A percentile compares a stretch with the other conserved stretches of the same genome.
phyloP scores from a whole-genome alignment of 1,140 invertebrate species.

The Chironomus striatipennis region DNA sequence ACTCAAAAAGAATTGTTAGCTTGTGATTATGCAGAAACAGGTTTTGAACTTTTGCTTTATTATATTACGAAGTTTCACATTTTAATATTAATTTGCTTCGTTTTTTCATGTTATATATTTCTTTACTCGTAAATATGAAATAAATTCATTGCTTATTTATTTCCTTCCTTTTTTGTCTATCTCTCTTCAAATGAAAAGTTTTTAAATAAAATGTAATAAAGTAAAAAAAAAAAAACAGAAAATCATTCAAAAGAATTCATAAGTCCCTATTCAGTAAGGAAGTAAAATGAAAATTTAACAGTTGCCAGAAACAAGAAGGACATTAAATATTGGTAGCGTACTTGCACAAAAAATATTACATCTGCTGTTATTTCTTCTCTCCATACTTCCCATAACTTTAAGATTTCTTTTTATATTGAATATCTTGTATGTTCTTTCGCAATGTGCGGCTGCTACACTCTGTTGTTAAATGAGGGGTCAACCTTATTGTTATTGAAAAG shows the following conservation, averaged over 20 bases:
- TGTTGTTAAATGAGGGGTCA: neutral
- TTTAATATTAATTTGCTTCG: neutral
- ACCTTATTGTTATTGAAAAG: neutral
- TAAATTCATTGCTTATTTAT: neutral
- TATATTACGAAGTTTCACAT: neutral
- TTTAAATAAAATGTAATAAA: too few relatives aligned
- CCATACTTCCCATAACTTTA: neutral
- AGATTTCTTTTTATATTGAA: neutral
- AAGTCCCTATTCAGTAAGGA: too few relatives aligned
- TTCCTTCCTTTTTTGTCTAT: neutral
- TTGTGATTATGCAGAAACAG: slow-evolving; percentile 6
- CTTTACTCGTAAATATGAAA: neutral
- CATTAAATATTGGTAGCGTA: neutral
- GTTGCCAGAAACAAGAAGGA: neutral
- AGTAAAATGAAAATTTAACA: neutral
- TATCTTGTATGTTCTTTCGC: neutral
- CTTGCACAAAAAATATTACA: slow-evolving; percentile 8
- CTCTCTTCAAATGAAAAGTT: too few relatives aligned
- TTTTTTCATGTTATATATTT: neutral
- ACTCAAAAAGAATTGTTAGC: neutral
- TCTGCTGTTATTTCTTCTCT: slow-evolving; percentile 13
- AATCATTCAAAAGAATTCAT: neutral
- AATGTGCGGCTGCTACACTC: neutral
- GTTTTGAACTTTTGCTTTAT: slow-evolving; percentile 10
- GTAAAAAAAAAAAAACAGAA: neutral